phyloP scores from a whole-genome alignment of 1,140 invertebrate genomes.

The Drosophila nebulosa region DNA sequence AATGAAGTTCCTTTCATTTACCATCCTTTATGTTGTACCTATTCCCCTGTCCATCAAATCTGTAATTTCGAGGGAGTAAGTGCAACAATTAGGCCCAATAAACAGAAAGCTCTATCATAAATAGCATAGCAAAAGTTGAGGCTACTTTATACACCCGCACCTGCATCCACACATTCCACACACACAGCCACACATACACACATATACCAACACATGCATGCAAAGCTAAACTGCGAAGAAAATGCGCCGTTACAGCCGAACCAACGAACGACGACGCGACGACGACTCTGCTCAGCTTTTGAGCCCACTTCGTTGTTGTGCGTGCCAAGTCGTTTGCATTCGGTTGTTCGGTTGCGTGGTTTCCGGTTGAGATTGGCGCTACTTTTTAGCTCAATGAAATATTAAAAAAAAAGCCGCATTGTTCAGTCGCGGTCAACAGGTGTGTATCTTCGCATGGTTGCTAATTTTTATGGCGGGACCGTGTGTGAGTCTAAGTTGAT shows the following conservation, averaged over 20 bases:
- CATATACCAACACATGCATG: neutral
- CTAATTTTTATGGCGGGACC: neutral
- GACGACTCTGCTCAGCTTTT: neutral
- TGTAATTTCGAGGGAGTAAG: too few relatives aligned
- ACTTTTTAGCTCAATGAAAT: neutral
- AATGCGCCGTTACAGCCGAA: neutral
- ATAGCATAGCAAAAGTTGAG: too few relatives aligned
- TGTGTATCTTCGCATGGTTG: neutral
- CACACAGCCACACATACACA: neutral
- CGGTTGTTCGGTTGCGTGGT: neutral
- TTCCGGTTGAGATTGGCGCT: constrained; percentile 1
- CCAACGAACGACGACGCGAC: neutral
- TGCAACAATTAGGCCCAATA: too few relatives aligned
- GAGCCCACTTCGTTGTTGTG: neutral
- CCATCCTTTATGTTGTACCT: too few relatives aligned
- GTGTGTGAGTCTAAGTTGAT: neutral
- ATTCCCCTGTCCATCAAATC: too few relatives aligned
- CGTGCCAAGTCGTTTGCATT: neutral
- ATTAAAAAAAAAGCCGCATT: neutral
- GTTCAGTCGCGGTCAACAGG: constrained; percentile 3
- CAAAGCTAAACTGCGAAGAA: constrained; percentile 4
- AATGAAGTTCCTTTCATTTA: too few relatives aligned
- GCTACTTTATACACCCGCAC: too few relatives aligned
- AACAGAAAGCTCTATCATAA: too few relatives aligned
- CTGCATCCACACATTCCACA: too few relatives aligned